Conservation (phyloP, 2,888 invertebrate genomes). For the Spicauda simplicius region DNA sequence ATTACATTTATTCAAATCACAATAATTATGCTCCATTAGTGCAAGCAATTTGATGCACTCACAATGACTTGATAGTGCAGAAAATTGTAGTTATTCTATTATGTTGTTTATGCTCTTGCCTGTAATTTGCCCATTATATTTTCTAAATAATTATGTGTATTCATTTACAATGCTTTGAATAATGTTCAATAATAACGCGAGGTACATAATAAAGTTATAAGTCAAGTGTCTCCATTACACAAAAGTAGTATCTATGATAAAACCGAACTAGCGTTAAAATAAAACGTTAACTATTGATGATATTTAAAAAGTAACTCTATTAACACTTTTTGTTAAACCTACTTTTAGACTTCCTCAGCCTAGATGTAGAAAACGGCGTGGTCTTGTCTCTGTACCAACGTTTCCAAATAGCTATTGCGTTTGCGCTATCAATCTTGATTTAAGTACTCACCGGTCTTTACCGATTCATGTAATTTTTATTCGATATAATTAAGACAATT, state of each 20-base stretch:
- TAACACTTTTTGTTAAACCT: background rate
- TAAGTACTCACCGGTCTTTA: background rate
- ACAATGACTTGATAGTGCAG: slow-evolving; percentile 5
- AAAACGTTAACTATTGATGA: too few species aligned
- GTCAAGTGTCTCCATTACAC: too few species aligned
- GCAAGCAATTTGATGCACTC: slow-evolving; percentile 6
- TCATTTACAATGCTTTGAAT: too few species aligned
- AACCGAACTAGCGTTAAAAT: too few species aligned
- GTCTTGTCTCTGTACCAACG: background rate
- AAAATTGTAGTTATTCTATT: slow-evolving; percentile 13
- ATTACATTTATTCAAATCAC: slow-evolving; percentile 11
- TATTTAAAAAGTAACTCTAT: background rate
- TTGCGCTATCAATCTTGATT: slow-evolving; percentile 4
- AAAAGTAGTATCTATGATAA: too few species aligned
- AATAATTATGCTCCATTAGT: slow-evolving; percentile 2
- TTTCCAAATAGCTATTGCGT: slow-evolving; percentile 14
- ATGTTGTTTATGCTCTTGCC: background rate
- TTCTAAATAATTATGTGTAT: background rate
- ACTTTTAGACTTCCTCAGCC: background rate
- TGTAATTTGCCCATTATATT: background rate
- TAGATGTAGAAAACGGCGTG: background rate
- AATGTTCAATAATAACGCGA: too few species aligned
- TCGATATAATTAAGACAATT: too few species aligned
- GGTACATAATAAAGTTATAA: too few species aligned
- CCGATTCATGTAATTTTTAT: too few species aligned